Conservation (phyloP, 1,140 invertebrate species). For the Euglossa dilemma region DNA sequence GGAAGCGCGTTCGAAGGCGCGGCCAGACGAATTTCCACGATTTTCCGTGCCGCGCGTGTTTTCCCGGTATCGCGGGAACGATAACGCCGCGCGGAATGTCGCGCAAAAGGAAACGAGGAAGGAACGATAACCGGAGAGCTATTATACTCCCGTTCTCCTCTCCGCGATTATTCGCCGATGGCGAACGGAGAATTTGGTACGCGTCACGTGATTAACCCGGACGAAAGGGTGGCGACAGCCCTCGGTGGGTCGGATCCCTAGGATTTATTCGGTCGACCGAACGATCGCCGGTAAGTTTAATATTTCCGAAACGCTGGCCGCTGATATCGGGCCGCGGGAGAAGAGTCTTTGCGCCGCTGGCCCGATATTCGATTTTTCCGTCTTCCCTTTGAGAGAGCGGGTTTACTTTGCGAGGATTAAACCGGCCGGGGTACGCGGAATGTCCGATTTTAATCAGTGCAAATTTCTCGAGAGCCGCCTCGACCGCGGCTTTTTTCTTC, state of each 20-base stretch:
- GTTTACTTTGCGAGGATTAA: neutral
- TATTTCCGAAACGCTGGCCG: conserved; percentile 3
- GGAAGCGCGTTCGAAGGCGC: neutral
- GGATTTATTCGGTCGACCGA: neutral
- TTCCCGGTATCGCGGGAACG: no score
- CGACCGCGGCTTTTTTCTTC: neutral
- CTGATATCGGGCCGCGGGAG: neutral
- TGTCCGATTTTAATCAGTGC: conserved; percentile 6
- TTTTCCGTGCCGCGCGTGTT: no score
- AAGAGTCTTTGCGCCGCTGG: neutral
- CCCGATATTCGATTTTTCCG: neutral
- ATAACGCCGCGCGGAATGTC: no score
- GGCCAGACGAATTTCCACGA: neutral
- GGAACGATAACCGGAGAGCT: no score
- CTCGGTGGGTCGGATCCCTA: neutral
- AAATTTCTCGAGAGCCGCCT: neutral
- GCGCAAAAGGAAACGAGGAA: no score
- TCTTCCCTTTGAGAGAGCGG: neutral
- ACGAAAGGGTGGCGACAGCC: neutral
- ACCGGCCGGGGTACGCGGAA: no score
- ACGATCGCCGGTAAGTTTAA: neutral
- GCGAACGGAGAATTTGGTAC: no score
- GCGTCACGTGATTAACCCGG: neutral
- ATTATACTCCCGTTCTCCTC: no score
- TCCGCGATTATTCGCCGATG: no score